Conservation (phyloP, 2,797 vertebrate genomes). For the Galago senegalensis region DNA sequence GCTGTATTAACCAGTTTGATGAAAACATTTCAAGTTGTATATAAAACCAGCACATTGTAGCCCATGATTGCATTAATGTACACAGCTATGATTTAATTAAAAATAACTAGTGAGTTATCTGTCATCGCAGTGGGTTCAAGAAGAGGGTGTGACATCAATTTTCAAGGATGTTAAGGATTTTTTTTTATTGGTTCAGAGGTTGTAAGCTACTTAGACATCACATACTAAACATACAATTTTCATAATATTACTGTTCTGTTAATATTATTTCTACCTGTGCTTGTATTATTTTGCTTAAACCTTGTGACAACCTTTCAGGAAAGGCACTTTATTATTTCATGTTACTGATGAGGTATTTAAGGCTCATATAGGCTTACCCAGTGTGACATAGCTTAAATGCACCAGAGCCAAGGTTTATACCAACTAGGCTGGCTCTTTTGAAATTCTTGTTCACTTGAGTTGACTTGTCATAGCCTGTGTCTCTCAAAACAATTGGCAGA, state of each 20-base stretch:
- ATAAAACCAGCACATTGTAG: too few relatives aligned
- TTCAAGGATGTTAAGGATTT: neutral
- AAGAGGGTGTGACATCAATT: neutral
- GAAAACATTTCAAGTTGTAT: too few relatives aligned
- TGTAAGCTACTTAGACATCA: neutral
- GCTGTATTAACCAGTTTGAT: too few relatives aligned
- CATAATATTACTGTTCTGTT: neutral
- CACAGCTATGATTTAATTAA: too few relatives aligned
- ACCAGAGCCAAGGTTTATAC: neutral
- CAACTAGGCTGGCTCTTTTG: neutral
- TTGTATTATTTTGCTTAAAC: slow-evolving; percentile 20
- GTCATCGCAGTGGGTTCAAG: neutral
- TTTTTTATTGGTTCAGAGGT: neutral
- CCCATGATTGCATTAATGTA: too few relatives aligned
- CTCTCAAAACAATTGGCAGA: neutral
- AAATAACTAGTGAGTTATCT: neutral
- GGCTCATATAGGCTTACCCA: neutral
- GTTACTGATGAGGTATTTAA: slow-evolving; percentile 3
- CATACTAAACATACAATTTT: neutral
- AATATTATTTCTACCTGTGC: neutral
- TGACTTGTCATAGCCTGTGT: neutral
- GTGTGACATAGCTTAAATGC: neutral
- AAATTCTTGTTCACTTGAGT: neutral
- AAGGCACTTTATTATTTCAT: neutral
- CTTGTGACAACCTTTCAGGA: neutral